Conservation (phyloP, 2,888 invertebrate species). For the Lasioglossum pauxillum region DNA sequence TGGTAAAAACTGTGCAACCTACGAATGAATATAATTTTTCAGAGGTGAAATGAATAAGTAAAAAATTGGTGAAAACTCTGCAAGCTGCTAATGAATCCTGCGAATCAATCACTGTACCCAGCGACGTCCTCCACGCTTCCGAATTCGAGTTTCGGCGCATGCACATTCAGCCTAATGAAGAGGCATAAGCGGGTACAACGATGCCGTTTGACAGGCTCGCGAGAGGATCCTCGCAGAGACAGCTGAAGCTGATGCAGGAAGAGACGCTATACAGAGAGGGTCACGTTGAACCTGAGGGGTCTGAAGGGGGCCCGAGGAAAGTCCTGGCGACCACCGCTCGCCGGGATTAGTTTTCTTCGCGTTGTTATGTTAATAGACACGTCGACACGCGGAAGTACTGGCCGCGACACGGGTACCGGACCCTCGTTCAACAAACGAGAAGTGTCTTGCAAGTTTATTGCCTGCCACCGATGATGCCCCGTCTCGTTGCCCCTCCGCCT, state of each 20-base stretch:
- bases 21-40: too few relatives aligned
- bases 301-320: constrained; percentile 58
- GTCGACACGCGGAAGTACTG: constrained; percentile 70
- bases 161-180: constrained; percentile 11
- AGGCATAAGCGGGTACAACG: neutral
- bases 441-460: constrained; percentile 54
- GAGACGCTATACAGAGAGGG: constrained; percentile 49
- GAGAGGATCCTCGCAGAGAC: constrained; percentile 8
- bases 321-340: constrained; percentile 50
- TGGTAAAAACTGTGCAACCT: too few relatives aligned
- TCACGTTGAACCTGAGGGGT: constrained; percentile 51
- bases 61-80: too few relatives aligned
- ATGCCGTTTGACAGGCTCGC: constrained; percentile 1
- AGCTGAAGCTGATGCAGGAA: constrained; percentile 45
- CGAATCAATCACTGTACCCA: neutral
- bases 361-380: constrained; percentile 75
- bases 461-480: constrained; percentile 30
- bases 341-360: constrained; percentile 72
- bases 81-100: neutral
- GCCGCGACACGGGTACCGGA: constrained; percentile 46
- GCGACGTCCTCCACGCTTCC: neutral
- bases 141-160: neutral
- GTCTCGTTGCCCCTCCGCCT: neutral
- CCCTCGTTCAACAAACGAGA: constrained; percentile 64
- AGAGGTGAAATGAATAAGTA: too few relatives aligned